Evolutionary conservation across 2,113 vertebrate species (phyloP).

Genomic region (Conger conger): DNA sequence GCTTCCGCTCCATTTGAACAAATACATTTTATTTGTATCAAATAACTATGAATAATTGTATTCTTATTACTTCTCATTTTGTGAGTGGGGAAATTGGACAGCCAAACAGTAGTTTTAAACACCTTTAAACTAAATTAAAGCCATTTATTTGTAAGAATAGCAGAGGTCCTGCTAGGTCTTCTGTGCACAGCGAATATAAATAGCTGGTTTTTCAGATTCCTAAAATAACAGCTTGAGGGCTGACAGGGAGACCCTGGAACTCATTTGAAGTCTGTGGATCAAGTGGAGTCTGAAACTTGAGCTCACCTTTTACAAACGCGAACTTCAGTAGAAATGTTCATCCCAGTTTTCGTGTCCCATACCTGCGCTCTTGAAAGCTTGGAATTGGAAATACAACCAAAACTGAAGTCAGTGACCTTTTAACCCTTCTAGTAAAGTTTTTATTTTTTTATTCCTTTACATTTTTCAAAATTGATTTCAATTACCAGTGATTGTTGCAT

Average conservation of each 20-base stretch:
- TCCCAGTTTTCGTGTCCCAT: slow-evolving; percentile 29
- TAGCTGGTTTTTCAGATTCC: background rate
- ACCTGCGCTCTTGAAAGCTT: slow-evolving; percentile 49
- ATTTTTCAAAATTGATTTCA: background rate
- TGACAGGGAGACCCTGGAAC: background rate
- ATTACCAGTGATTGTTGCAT: background rate
- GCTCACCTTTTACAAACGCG: slow-evolving; percentile 50
- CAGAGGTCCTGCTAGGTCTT: too few species aligned
- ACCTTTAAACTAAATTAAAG: too few species aligned
- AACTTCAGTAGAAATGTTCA: slow-evolving; percentile 7
- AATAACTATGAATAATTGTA: too few species aligned
- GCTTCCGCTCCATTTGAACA: too few species aligned
- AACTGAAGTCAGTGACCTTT: background rate
- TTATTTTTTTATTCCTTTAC: background rate
- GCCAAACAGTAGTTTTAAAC: too few species aligned
- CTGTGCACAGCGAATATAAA: too few species aligned
- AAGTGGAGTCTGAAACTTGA: background rate
- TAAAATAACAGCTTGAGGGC: background rate
- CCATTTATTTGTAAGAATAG: too few species aligned
- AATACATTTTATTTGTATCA: too few species aligned
- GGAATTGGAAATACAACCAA: background rate
- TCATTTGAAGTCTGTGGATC: background rate
- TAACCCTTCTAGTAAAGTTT: background rate
- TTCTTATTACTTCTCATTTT: too few species aligned
- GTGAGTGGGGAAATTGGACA: too few species aligned